A percentile compares a stretch with the other conserved stretches of the same genome.
phyloP scores from a whole-genome alignment of 35 echinoderm and acorn worm genomes.

The Lytechinus pictus region DNA sequence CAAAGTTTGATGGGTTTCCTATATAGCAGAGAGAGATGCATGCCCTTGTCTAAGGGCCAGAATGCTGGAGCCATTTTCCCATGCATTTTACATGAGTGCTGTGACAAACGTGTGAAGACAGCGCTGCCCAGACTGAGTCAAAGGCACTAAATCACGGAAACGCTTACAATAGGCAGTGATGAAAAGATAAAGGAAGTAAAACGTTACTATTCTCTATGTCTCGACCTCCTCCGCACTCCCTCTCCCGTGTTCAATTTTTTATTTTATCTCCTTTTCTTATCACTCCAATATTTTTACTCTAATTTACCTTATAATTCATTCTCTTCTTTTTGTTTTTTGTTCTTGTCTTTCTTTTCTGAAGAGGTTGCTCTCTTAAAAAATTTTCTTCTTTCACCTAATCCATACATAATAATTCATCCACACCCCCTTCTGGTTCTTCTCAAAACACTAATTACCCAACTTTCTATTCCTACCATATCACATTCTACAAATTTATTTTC shows the following conservation, averaged over 20 bases:
- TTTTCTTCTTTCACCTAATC: neutral
- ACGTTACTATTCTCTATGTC: neutral
- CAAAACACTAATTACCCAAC: no score
- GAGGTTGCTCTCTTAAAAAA: neutral
- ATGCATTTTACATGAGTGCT: conserved; percentile 25
- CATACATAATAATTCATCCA: neutral
- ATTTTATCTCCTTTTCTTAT: neutral
- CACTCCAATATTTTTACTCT: neutral
- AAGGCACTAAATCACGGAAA: conserved; percentile 36
- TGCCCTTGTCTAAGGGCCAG: neutral
- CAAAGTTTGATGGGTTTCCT: conserved; percentile 31
- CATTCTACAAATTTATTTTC: no score
- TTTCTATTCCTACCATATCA: no score
- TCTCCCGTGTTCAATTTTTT: no score
- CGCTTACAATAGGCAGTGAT: neutral
- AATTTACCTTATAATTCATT: neutral
- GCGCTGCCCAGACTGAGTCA: neutral
- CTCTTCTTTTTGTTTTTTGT: neutral
- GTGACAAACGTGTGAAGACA: conserved; percentile 36
- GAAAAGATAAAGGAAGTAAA: neutral
- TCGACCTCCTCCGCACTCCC: neutral
- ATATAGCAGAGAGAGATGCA: neutral
- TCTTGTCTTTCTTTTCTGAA: neutral
- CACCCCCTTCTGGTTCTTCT: neutral
- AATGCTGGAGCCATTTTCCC: conserved; percentile 5